Base-by-base conservation (phyloP, 2,888 invertebrate genomes). In the Sesia bembeciformis region DNA sequence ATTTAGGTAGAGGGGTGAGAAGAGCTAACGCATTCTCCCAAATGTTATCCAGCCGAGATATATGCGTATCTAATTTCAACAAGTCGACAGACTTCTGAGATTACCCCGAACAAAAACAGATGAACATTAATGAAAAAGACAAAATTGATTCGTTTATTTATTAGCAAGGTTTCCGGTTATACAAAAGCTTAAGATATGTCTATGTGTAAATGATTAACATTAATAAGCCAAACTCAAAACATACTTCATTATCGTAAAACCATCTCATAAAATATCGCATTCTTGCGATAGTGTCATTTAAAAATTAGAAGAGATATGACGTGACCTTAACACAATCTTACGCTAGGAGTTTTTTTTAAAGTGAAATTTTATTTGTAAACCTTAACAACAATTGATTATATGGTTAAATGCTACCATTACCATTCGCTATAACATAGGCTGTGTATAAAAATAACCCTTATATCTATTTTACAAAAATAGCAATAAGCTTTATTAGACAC, bases 251-350 rank as follows among this genome's bases (percentile, higher is more conserved):
- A 51, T 39, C 69, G 68, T 78, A 46, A 82, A 79, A 82, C 72
- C 71, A 62, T 72, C 68, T 79, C 78, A 66, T 69, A 83, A 84
- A 83, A 84, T 83, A 81, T 75, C 63, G 67, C 70, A 66, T 61
- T 66, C 67, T 67, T 68, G 64, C 61, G 61, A 63, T 67, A 46
- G 46, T 46, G 46, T 23, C 46, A 46, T 46, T 46, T n/a, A 42
- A 7, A 46, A 8, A 46, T 46, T 46, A 46, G 46, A 46, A 8
- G 8, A 46, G 46, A 46, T 46, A 46, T 46, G 46, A 46, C 23
- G 23, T 8, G n/a, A 46, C n/a, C n/a, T 23, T 46, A 23, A 8
- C 23, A 43, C n/a, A 46, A 8, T 7, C 46, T n/a, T 8, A 8
- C 46, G 4, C 23, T 46, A 46, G 7, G 4, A 8, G 23, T 1